phyloP scores from a whole-genome alignment of 2,888 invertebrate species.

The Ochropacha duplaris region DNA sequence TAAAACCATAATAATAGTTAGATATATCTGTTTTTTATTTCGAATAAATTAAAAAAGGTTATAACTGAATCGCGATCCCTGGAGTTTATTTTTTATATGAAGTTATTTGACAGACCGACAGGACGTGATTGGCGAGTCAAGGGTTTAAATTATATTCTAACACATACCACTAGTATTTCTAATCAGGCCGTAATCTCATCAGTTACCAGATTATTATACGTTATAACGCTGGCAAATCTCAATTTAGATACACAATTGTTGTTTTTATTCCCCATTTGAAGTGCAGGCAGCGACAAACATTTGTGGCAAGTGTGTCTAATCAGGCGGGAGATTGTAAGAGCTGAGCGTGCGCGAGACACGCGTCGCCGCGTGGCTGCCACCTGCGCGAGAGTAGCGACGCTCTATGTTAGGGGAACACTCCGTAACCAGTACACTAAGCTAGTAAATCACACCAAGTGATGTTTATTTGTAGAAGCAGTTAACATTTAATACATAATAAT shows the following conservation, averaged over 20 bases:
- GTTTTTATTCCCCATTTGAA: constrained; percentile 58
- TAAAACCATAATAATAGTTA: too few species aligned
- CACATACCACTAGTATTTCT: too few species aligned
- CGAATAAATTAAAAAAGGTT: too few species aligned
- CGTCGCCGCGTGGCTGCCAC: constrained; percentile 54
- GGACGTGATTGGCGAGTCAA: too few species aligned
- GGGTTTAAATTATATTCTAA: too few species aligned
- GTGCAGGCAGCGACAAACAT: constrained; percentile 52
- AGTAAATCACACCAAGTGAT: constrained; percentile 4
- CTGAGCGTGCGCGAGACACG: constrained; percentile 47
- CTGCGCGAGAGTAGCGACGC: constrained; percentile 40
- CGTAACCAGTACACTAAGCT: not conserved
- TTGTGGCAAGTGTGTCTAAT: constrained; percentile 75
- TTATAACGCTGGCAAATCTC: constrained; percentile 44
- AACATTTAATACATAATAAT: too few species aligned
- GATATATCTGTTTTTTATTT: not conserved
- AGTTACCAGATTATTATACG: constrained; percentile 56
- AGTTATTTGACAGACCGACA: too few species aligned
- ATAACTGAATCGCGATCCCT: too few species aligned
- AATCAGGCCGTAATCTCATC: constrained; percentile 18
- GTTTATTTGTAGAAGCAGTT: not conserved
- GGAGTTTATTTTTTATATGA: too few species aligned
- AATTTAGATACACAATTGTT: constrained; percentile 52
- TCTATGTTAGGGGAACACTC: constrained; percentile 3
- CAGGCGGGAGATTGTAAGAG: constrained; percentile 34